phyloP scores from a whole-genome alignment of 2,888 invertebrate species.

The Leptopilina drosophilae region DNA sequence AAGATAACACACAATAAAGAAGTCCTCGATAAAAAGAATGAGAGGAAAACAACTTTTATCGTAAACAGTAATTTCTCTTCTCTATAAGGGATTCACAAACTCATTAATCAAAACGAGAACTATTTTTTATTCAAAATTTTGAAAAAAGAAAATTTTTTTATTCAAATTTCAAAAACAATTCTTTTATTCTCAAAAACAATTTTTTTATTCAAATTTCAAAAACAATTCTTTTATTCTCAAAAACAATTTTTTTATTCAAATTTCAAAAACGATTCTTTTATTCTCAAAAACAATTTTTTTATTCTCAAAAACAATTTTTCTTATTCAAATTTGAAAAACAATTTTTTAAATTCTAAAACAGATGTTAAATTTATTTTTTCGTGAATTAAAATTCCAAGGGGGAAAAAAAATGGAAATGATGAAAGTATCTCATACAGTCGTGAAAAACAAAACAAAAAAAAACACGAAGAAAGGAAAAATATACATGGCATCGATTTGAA shows the following conservation, averaged over 20 bases:
- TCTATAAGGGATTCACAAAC: not conserved
- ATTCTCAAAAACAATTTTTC: too few relatives aligned
- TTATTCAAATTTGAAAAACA: too few relatives aligned
- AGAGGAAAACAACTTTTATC: not conserved
- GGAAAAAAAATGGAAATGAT: not conserved
- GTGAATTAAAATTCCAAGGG: not conserved
- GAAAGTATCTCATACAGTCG: not conserved
- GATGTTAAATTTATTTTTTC: not conserved
- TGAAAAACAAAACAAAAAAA: not conserved
- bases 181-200: too few relatives aligned
- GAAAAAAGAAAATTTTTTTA: too few relatives aligned
- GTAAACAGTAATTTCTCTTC: not conserved
- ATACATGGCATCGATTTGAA: not conserved
- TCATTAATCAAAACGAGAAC: not conserved
- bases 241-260: too few relatives aligned
- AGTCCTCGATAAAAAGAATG: not conserved
- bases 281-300: too few relatives aligned
- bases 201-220: too few relatives aligned
- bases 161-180: too few relatives aligned
- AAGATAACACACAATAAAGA: not conserved
- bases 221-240: too few relatives aligned
- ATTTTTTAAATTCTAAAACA: too few relatives aligned
- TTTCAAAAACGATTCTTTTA: too few relatives aligned
- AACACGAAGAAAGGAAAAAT: conserved; percentile 7
- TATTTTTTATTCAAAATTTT: too few relatives aligned